phyloP scores from a whole-genome alignment of 1,140 invertebrate species.

The Magallana ariakensis region DNA sequence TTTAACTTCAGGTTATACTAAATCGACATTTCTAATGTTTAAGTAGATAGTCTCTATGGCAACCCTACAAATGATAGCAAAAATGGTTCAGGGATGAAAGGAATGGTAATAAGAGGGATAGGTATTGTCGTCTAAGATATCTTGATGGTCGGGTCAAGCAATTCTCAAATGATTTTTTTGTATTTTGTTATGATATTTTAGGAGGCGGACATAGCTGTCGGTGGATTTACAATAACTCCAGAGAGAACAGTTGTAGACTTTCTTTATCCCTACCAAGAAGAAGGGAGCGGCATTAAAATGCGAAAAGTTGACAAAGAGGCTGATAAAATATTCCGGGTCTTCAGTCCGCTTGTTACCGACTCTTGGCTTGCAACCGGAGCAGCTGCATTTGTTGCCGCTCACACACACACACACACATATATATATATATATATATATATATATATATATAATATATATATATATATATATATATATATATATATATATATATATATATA shows the following conservation, averaged over 20 bases:
- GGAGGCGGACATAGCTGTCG: constrained; percentile 69
- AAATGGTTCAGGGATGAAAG: constrained; percentile 78
- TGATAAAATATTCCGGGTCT: constrained; percentile 65
- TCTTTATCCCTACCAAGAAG: constrained; percentile 66
- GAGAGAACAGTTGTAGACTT: constrained; percentile 68
- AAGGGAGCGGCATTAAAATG: constrained; percentile 66
- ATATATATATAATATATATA: no score
- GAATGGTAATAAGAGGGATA: constrained; percentile 75
- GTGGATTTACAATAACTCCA: constrained; percentile 68
- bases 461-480: no score
- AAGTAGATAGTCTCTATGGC: constrained; percentile 78
- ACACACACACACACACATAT: no score
- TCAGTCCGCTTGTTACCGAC: constrained; percentile 58
- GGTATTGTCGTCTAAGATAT: not conserved
- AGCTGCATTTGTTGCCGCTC: constrained; percentile 56
- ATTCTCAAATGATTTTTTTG: no score
- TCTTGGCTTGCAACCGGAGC: constrained; percentile 61
- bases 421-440: no score
- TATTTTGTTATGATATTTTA: constrained; percentile 38
- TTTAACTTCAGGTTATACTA: constrained; percentile 76
- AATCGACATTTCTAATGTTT: not conserved
- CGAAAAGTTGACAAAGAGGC: constrained; percentile 55
- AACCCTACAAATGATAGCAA: constrained; percentile 69
- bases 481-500: no score
- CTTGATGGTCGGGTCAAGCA: not conserved